Percentiles rank a stretch among this genome's conserved stretches.
Evolutionary conservation across 2,888 invertebrate genomes (phyloP).

Genomic region (Netelia inedita): DNA sequence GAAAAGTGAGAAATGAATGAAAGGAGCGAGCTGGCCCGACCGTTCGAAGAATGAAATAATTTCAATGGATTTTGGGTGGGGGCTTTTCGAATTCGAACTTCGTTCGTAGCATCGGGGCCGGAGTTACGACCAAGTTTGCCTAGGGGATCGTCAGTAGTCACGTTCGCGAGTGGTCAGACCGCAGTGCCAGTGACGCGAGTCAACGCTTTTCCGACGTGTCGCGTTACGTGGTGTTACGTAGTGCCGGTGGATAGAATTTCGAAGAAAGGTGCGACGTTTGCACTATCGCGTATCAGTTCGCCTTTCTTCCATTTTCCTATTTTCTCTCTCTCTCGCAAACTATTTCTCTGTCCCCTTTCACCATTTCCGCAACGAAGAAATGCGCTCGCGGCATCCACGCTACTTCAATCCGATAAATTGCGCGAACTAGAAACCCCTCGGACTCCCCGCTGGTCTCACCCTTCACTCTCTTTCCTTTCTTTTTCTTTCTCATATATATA

Average conservation of each 20-base stretch:
- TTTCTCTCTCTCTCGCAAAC: conserved; percentile 32
- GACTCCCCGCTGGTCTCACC: not conserved
- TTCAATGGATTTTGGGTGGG: conserved; percentile 22
- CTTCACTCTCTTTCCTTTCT: conserved; percentile 4
- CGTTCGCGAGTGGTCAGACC: conserved; percentile 58
- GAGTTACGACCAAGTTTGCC: conserved; percentile 1
- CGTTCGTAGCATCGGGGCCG: not conserved
- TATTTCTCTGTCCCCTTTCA: conserved; percentile 30
- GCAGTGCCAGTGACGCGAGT: conserved; percentile 57
- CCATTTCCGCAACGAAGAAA: conserved; percentile 11
- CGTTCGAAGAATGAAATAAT: conserved; percentile 9
- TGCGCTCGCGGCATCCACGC: conserved; percentile 16
- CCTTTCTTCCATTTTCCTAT: conserved; percentile 2
- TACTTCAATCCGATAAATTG: conserved; percentile 55
- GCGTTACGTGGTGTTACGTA: not conserved
- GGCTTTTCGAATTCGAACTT: not conserved
- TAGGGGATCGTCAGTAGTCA: conserved; percentile 53
- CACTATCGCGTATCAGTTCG: conserved; percentile 8
- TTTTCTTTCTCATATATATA: not conserved
- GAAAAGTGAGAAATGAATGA: not conserved
- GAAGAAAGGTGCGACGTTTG: conserved; percentile 20
- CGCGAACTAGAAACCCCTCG: conserved; percentile 33
- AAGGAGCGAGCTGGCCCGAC: not conserved
- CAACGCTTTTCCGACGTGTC: conserved; percentile 48
- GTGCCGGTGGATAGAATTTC: not conserved